Base-by-base conservation (phyloP, 2,797 vertebrate species). In the Pangasius macronema region DNA sequence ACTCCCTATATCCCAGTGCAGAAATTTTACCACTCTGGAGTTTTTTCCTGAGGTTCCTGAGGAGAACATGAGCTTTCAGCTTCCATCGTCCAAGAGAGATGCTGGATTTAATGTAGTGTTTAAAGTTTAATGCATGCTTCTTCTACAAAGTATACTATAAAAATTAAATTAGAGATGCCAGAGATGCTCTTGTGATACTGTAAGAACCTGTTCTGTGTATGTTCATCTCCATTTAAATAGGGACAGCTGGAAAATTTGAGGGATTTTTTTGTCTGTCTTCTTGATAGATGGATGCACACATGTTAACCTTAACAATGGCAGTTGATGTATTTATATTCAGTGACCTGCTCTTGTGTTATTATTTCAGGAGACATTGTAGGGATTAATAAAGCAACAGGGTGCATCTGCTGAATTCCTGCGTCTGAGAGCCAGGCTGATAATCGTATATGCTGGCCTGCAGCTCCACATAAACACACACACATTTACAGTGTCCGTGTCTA, bases 21-120 rank as follows among this genome's bases (percentile, higher is more conserved):
- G 75, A 86, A 87, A 77, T 85, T 88, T 91, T 90, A 90, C 92
- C 87, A 86, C 84, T 87, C 84, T 73, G 88, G 20, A 86, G 77
- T 42, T 33, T 92, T 70, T 70, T 70, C 68, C 68, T 73, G 27
- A 49, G 27, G n/a, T 73, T 46, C 70, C 39, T 73, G 27, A n/a
- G 13, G 73, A 53, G 88, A 82, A 85, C 55, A 70, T 59, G n/a
- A 70, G 46, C 51, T 90, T 93, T 89, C 89, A 53, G 68, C 86
- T 83, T 90, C 76, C 65, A 70, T 13, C 61, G 30, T 63, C 51
- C 49, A 84, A 30, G 4, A 55, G 49, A 83, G 49, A 67, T 76
- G 49, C 77, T 65, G 30, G 49, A 53, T 46, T 49, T 80, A 30
- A 39, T 57, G 30, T 39, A 79, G 30, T 27, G 49, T 77, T 27